A percentile compares a stretch with the other conserved stretches of the same genome.
Evolutionary conservation across 2,113 vertebrate species (phyloP).

Genomic region (Lophotis ruficrista): DNA sequence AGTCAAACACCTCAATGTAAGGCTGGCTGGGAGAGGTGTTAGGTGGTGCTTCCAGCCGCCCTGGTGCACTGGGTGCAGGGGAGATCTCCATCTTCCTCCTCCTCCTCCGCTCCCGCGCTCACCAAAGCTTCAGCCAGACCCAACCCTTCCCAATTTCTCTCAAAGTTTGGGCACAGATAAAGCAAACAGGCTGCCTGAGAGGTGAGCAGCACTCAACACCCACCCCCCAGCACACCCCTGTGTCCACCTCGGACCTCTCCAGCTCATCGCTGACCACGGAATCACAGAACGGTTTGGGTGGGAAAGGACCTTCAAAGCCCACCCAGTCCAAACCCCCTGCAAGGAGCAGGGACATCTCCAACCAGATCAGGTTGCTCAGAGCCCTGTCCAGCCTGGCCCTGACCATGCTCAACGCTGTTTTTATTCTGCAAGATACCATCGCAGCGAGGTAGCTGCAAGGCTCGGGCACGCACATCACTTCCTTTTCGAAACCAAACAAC

Average conservation of each 20-base stretch:
- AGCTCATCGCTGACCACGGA: neutral
- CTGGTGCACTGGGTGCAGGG: rapidly evolving
- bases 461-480: neutral
- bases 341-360: too few relatives aligned
- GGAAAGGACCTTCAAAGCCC: too few relatives aligned
- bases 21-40: neutral
- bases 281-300: too few relatives aligned
- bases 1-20: neutral
- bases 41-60: neutral
- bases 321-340: too few relatives aligned
- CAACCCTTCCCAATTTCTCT: neutral
- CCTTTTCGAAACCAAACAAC: conserved; percentile 19
- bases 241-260: neutral
- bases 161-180: neutral
- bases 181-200: neutral
- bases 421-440: neutral
- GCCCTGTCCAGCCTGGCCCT: neutral
- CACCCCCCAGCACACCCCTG: too few relatives aligned
- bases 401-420: neutral
- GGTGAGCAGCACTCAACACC: neutral
- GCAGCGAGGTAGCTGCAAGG: neutral
- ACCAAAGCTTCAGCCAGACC: neutral
- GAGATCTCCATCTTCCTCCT: neutral
- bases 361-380: too few relatives aligned
- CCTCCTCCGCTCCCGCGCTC: neutral